Evolutionary conservation across 2,888 invertebrate genomes (phyloP), one percentile per base, ranked within the genome.

Genomic region (Nycteola revayana): DNA sequence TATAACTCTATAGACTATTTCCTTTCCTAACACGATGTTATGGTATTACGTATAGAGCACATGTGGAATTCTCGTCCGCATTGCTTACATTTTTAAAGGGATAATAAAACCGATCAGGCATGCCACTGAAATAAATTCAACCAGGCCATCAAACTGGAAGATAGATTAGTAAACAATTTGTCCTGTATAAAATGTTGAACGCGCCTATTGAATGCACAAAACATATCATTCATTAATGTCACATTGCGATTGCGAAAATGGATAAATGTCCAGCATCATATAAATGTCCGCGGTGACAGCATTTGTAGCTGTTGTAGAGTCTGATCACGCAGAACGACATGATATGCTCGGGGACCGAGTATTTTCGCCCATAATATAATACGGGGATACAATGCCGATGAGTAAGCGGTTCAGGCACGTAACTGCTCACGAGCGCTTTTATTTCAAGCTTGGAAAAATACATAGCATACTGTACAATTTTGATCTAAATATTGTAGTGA

Each of bases 231-330:
- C 63, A 61, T 70, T 69, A 66, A 61, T 64, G 70, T 71, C 69
- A 63, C 65, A 66, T 74, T 65, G 72, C 61, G 48, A 66, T 74
- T 65, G 72, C 61, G 48, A 61, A 68, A 66, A 70, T 66, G 65
- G 57, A 69, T 66, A 61, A 52, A 62, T 58, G 60, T 64, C 58
- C 57, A 58, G 50, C 55, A 51, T 72, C 60, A 68, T 70, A 68
- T 63, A 67, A 63, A 66, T 58, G 57, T 51, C 49, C 26, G 35
- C 36, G 47, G 43, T 48, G 49, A 49, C 53, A 49, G 46, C 40
- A 49, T 50, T 64, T 59, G 55, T 42, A 23, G 43, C 40, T 50
- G 41, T 66, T 68, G 59, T 60, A 41, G 36, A 78, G 63, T 72
- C 77, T 11, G 49, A 48, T 70, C 80, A 80, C 78, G 74, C 58